phyloP scores from a whole-genome alignment of 92 coral and sea anemone species.

The Palythoa caribaeorum region DNA sequence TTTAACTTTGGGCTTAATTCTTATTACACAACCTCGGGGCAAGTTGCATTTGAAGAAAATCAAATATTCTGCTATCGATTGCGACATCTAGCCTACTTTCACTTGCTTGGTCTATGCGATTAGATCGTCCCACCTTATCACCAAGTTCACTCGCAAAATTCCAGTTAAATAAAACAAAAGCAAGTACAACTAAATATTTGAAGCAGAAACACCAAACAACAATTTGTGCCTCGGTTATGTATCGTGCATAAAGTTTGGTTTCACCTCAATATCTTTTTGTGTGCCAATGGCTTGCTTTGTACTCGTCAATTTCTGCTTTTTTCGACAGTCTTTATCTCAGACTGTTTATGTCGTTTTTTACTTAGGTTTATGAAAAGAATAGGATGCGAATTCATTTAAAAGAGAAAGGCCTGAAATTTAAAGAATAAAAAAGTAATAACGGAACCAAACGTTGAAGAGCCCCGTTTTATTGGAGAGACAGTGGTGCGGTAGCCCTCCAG shows the following conservation, averaged over 20 bases:
- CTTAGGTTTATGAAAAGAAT: conserved; percentile 20
- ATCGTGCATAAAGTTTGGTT: not conserved
- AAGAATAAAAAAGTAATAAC: conserved; percentile 52
- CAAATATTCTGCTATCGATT: not conserved
- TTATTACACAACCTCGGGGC: not conserved
- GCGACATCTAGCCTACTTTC: not conserved
- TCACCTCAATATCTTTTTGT: not conserved
- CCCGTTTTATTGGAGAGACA: conserved; percentile 90
- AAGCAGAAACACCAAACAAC: not conserved
- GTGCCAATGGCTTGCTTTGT: not conserved
- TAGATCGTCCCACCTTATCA: not conserved
- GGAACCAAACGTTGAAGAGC: conserved; percentile 65
- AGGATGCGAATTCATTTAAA: conserved; percentile 21
- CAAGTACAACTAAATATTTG: not conserved
- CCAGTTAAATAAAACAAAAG: not conserved
- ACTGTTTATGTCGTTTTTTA: conserved; percentile 79
- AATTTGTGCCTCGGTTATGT: no score
- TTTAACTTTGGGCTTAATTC: not conserved
- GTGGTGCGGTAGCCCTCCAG: conserved; percentile 53
- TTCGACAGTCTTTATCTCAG: conserved; percentile 92
- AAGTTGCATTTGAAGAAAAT: not conserved
- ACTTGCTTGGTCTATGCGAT: not conserved
- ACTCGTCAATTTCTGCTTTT: not conserved
- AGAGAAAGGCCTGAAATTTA: conserved; percentile 52
- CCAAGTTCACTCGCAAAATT: not conserved